A percentile compares a stretch with the other conserved stretches of the same genome.
Evolutionary conservation across 2,888 invertebrate species (phyloP).

Genomic region (Nasonovia ribisnigri): DNA sequence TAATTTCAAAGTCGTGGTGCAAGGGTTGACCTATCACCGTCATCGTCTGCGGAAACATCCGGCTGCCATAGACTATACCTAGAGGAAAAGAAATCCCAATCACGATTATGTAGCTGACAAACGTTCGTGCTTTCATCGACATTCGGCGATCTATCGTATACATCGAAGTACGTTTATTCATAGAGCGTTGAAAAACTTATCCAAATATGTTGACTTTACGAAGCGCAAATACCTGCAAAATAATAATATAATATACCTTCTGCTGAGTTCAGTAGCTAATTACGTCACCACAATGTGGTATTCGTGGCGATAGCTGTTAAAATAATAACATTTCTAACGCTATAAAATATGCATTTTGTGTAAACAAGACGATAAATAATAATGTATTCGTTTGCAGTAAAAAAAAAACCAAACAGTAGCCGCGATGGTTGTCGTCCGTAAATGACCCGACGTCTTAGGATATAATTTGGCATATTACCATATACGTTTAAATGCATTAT

Average conservation of each 20-base stretch:
- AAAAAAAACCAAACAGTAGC: slow-evolving; percentile 17
- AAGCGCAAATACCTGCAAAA: neutral
- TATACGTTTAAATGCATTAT: neutral
- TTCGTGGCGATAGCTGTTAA: neutral
- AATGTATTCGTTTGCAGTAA: neutral
- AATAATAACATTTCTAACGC: neutral
- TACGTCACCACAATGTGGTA: neutral
- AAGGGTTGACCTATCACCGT: neutral
- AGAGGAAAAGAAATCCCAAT: neutral
- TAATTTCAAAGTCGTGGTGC: neutral
- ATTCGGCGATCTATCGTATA: neutral
- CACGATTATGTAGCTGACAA: neutral
- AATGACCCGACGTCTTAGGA: neutral
- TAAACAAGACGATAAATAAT: slow-evolving; percentile 17
- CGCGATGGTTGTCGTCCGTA: neutral
- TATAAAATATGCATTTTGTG: neutral
- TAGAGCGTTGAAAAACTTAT: neutral
- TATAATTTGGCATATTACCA: neutral
- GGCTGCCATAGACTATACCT: no score
- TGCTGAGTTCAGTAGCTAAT: neutral
- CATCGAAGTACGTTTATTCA: neutral
- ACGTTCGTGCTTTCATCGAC: neutral
- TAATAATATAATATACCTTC: neutral
- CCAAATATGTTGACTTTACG: neutral
- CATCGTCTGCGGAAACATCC: neutral